phyloP scores from a whole-genome alignment of 2,113 vertebrate species.

The Maccullochella peelii region DNA sequence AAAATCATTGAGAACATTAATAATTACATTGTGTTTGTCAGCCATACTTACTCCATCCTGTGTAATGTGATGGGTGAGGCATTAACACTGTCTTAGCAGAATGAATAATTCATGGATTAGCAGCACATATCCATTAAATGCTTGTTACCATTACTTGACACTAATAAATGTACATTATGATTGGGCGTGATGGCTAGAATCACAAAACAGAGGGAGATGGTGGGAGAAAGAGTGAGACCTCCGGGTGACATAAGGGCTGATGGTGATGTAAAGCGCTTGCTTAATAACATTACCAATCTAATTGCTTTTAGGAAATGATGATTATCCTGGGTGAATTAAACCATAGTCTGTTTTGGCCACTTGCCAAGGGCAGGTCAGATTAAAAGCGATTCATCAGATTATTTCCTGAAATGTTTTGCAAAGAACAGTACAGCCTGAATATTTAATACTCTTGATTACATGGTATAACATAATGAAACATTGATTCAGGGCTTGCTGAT shows the following conservation, averaged over 20 bases:
- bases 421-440: slow-evolving; percentile 35
- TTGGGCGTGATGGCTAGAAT: slow-evolving; percentile 35
- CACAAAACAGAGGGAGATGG: slow-evolving; percentile 35
- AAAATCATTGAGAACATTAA: slow-evolving; percentile 31
- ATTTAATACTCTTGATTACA: slow-evolving; percentile 47
- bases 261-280: slow-evolving; percentile 26
- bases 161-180: slow-evolving; percentile 63
- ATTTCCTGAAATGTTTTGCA: slow-evolving; percentile 38
- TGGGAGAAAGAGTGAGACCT: slow-evolving; percentile 15
- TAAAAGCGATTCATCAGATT: slow-evolving; percentile 37
- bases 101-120: slow-evolving; percentile 70
- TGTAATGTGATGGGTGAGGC: slow-evolving; percentile 56
- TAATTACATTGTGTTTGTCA: slow-evolving; percentile 59
- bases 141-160: slow-evolving; percentile 61
- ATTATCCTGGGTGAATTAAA: slow-evolving; percentile 36
- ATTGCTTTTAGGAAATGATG: slow-evolving; percentile 45
- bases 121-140: slow-evolving; percentile 64
- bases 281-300: slow-evolving; percentile 41
- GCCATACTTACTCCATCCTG: slow-evolving; percentile 45
- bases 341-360: slow-evolving; percentile 7
- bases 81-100: slow-evolving; percentile 46
- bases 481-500: slow-evolving; percentile 36
- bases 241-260: slow-evolving; percentile 34
- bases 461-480: slow-evolving; percentile 23
- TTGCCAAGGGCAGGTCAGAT: slow-evolving; percentile 18